A percentile compares a stretch with the other conserved stretches of the same genome.
Conservation (phyloP, 2,888 invertebrate species). For the Xanthostigma xanthostigma region DNA sequence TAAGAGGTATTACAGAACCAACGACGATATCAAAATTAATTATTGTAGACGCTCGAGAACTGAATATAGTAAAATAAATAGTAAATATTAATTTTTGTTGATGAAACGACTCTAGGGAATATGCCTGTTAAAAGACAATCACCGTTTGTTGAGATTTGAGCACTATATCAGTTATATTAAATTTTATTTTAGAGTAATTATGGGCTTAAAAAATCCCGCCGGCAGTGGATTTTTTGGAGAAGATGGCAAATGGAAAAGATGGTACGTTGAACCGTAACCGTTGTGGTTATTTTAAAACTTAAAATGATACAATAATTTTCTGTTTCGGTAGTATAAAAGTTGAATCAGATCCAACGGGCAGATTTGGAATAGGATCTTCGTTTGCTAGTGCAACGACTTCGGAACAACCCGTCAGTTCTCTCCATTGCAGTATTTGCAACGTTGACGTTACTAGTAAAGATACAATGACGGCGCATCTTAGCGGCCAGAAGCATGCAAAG, state of each 20-base stretch:
- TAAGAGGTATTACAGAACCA: no score
- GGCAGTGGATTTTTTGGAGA: slow-evolving; percentile 31
- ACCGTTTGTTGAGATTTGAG: no score
- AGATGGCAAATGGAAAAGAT: slow-evolving; percentile 31
- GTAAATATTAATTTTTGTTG: no score
- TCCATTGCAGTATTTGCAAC: slow-evolving; percentile 25
- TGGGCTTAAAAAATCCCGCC: slow-evolving; percentile 24
- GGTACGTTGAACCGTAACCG: slow-evolving; percentile 12
- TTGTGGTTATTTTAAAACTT: neutral
- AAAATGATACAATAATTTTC: no score
- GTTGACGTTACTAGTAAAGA: slow-evolving; percentile 39
- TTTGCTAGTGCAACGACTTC: slow-evolving; percentile 12
- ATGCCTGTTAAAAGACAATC: no score
- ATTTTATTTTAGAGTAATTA: slow-evolving; percentile 20
- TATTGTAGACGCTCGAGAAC: no score
- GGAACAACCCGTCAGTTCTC: slow-evolving; percentile 7
- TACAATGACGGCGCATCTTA: slow-evolving; percentile 43
- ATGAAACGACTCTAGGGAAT: no score
- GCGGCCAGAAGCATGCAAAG: slow-evolving; percentile 39
- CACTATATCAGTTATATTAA: neutral
- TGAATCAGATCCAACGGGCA: slow-evolving; percentile 13
- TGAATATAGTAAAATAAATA: no score
- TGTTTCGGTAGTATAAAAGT: no score
- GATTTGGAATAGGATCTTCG: slow-evolving; percentile 21
- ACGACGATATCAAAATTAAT: no score